phyloP scores from a whole-genome alignment of 2,797 vertebrate species.

The Sebastes kiyomatsui region DNA sequence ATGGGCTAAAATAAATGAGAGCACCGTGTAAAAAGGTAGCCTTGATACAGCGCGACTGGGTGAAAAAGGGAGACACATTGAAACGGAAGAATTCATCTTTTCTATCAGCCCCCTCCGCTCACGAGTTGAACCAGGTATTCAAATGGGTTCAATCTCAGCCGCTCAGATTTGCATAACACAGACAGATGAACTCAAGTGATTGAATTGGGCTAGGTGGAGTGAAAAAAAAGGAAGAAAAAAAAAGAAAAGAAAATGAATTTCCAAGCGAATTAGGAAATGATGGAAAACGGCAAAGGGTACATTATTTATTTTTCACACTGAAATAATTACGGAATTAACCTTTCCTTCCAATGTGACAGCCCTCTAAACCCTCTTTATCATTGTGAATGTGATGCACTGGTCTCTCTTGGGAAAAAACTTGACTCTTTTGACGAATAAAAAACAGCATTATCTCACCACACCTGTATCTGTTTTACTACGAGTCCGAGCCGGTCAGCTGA shows the following conservation, averaged over 20 bases:
- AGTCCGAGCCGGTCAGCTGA: slow-evolving; percentile 44
- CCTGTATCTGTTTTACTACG: not conserved
- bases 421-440: slow-evolving; percentile 56
- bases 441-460: slow-evolving; percentile 32
- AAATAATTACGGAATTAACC: slow-evolving; percentile 79
- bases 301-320: slow-evolving; percentile 79
- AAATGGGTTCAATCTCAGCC: slow-evolving; percentile 80
- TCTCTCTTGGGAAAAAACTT: slow-evolving; percentile 51
- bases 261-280: slow-evolving; percentile 76
- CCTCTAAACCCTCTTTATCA: slow-evolving; percentile 70
- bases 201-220: slow-evolving; percentile 78
- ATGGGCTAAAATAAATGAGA: slow-evolving; percentile 79
- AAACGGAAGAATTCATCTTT: slow-evolving; percentile 80
- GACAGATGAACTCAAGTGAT: slow-evolving; percentile 83
- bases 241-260: slow-evolving; percentile 75
- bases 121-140: slow-evolving; percentile 74
- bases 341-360: slow-evolving; percentile 61
- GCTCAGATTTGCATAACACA: slow-evolving; percentile 83
- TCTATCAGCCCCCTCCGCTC: slow-evolving; percentile 70
- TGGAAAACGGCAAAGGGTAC: slow-evolving; percentile 67
- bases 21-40: slow-evolving; percentile 79
- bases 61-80: slow-evolving; percentile 76
- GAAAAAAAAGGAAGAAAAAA: slow-evolving; percentile 67
- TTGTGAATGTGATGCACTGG: slow-evolving; percentile 66
- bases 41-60: slow-evolving; percentile 76